Base-by-base conservation (phyloP, 2,888 invertebrate species). In the Molorchus minor region DNA sequence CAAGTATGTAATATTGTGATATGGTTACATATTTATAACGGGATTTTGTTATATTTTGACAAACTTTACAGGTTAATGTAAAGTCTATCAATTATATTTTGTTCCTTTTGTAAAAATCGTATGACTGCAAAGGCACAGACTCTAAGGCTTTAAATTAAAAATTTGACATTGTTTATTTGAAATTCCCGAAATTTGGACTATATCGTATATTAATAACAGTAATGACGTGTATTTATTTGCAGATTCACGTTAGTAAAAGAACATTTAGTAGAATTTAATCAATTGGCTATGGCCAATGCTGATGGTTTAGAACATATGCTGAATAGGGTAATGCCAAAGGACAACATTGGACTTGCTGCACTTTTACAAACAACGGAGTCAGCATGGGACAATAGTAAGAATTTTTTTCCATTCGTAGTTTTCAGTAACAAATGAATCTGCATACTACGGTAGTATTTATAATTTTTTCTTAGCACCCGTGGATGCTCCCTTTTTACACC, bases 281-380 rank as follows among this genome's bases (percentile, higher is more conserved):
- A 97, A 84, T 84, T 99, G 75, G 98, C 98, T 17, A 98, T 98
- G 94, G 95, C 96, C 17, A 97, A 96, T 81, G 96, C 98, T 16
- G 96, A 98, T 77, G 97, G 97, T 44, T 95, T 96, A 43, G 97
- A 98, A 80, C 96, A 98, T 80, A 98, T 98, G 97, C 83, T 98
- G 75, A 98, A 98, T 83, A 87, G 98, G 71, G 98, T 98, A 45
- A 98, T 98, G 97, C 97, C 98, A 52, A 97, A 97, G 79, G 99
- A 99, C 83, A 99, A 99, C 84, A 98, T 99, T 74, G 98, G 97
- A 3, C 83, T 99, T 68, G 97, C 96, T 13, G 98, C 98, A 3
- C 84, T 99, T 68, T 85, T 99, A 55, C 94, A 95, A 82, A 96
- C 97, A 38, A 96, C 95, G 76, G 95, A 96, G 77, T 92, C 90